Base-by-base conservation (phyloP, 2,888 invertebrate species). In the Conus canariensis region DNA sequence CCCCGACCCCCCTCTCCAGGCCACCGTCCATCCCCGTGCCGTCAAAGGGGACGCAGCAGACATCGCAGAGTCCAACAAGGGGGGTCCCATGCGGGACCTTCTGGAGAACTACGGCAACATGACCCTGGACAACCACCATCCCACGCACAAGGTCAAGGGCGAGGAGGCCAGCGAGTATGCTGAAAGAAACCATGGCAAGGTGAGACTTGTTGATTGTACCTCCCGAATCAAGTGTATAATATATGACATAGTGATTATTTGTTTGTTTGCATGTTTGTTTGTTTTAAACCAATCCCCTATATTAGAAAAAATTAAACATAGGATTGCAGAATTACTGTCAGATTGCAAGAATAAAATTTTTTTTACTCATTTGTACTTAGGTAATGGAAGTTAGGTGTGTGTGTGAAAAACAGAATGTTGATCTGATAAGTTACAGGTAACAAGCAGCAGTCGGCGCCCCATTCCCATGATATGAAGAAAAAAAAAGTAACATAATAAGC, bases 21-120 rank as follows among this genome's bases (percentile, higher is more conserved):
- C 93, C 59, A 90, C 85, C 22, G 67, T 94, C 58, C 95, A 95
- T 82, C 95, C 95, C 12, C 92, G 95, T 9, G 94, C 92, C 2
- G 94, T 95, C 7, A 94, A 91, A 85, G 91, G 92, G 1, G 94
- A 95, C 16, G 94, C 94, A 22, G 88, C 91, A 14, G 93, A 93
- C 60, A 94, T 92, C 25, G 95, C 94, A 1, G 92, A 93, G 58
- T 92, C 92, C 45, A 94, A 93, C 88, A 94, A 94, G 91, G 95
- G 95, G n/a, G 94, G 91, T 58, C 94, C 92, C 22, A 94, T 95
- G 94, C 94, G 91, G 85, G 93, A 93, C 77, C 92, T 95, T 25
- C 93, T 95, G 85, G 95, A 93, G 85, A 94, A 94, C 91, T 95
- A 95, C 89, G 95, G 95, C 19, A 93, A 94, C 85, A 87, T 95